These are phyloP conservation scores for Aurelia sp. DNA, from an alignment of 30 jellyfish, hydroid and myxozoan genomes.

Conservation along the genomic window DNA sequence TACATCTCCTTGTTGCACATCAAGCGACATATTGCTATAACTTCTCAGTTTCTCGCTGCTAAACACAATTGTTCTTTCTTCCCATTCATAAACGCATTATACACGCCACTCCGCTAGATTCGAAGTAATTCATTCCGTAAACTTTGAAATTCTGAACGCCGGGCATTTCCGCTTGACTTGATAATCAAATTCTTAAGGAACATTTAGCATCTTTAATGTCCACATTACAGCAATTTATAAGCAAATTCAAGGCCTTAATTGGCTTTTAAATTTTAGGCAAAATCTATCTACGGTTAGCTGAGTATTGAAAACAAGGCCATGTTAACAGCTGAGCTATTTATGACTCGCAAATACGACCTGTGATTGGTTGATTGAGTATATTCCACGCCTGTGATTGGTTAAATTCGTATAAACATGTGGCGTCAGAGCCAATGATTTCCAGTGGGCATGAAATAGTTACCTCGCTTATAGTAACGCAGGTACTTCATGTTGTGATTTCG, in stretches of 20 bases:
- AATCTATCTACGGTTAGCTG: neutral
- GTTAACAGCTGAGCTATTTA: slow-evolving; percentile 63
- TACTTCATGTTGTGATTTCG: slow-evolving; percentile 33
- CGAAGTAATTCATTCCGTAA: too few relatives aligned
- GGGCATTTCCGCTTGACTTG: too few relatives aligned
- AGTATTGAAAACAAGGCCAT: neutral
- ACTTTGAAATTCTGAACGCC: too few relatives aligned
- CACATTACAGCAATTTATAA: neutral
- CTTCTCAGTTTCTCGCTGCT: slow-evolving; percentile 16
- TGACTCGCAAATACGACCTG: slow-evolving; percentile 44
- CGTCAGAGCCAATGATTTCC: slow-evolving; percentile 76
- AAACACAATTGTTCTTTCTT: neutral
- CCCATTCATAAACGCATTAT: too few relatives aligned
- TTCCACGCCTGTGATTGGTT: slow-evolving; percentile 52
- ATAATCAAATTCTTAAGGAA: too few relatives aligned
- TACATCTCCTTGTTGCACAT: slow-evolving; percentile 58
- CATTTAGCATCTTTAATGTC: neutral
- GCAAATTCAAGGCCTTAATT: slow-evolving; percentile 2
- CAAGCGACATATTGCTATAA: slow-evolving; percentile 44
- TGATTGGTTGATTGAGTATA: slow-evolving; percentile 52
- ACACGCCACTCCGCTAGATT: too few relatives aligned
- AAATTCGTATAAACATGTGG: slow-evolving; percentile 59
- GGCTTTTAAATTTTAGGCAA: neutral
- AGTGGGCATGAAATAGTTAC: slow-evolving; percentile 50
- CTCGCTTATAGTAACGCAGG: slow-evolving; percentile 50